Evolutionary conservation across 2,888 invertebrate species (phyloP).

Genomic region (Agapetus fuscipes): DNA sequence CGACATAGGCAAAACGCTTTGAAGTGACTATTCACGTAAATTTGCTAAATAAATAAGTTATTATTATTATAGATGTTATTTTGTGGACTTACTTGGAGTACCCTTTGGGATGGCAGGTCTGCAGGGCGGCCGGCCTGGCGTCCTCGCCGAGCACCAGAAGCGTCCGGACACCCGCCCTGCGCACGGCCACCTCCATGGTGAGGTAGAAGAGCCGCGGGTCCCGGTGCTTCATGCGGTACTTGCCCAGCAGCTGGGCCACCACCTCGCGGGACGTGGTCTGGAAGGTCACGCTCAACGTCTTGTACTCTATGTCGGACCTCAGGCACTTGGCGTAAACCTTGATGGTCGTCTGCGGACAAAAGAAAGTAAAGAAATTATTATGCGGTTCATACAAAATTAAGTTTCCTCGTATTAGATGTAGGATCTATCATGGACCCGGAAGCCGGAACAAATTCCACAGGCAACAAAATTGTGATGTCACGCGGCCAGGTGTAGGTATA

Average conservation of each 20-base stretch:
- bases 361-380: slow-evolving; percentile 22
- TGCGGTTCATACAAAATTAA: too few relatives aligned
- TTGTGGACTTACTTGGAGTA: slow-evolving; percentile 65
- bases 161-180: slow-evolving; percentile 73
- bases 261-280: slow-evolving; percentile 83
- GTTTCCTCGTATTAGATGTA: too few relatives aligned
- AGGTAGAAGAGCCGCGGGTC: slow-evolving; percentile 89
- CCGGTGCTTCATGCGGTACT: slow-evolving; percentile 84
- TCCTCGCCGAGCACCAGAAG: slow-evolving; percentile 79
- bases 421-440: too few relatives aligned
- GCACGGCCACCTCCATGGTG: slow-evolving; percentile 87
- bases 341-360: slow-evolving; percentile 69
- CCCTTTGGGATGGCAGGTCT: slow-evolving; percentile 89
- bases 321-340: slow-evolving; percentile 86
- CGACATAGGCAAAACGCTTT: too few relatives aligned
- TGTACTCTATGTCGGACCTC: slow-evolving; percentile 91
- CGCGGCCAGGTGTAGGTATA: too few relatives aligned
- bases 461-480: too few relatives aligned
- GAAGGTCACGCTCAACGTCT: slow-evolving; percentile 83
- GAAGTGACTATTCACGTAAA: not conserved
- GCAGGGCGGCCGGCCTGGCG: slow-evolving; percentile 80
- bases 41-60: not conserved
- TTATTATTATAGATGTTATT: too few relatives aligned
- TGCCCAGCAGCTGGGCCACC: slow-evolving; percentile 72
- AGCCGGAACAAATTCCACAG: too few relatives aligned